A percentile compares a stretch with the other conserved stretches of the same genome.
These are phyloP conservation scores for Lacerta viridis DNA, from an alignment of 2,797 vertebrate genomes.

Conservation along the genomic window DNA sequence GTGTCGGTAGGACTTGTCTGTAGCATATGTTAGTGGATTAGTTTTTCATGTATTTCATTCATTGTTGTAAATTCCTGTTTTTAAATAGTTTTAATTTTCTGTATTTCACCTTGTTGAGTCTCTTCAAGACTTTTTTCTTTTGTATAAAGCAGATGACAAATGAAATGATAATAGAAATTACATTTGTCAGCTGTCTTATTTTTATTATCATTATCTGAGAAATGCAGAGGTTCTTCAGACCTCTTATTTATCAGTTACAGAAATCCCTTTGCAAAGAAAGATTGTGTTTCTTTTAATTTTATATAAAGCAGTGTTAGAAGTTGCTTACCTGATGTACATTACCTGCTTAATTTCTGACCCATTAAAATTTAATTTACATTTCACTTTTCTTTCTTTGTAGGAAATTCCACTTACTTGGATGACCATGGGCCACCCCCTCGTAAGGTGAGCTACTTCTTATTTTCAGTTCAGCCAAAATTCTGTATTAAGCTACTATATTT, in stretches of 20 bases:
- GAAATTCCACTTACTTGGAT: conserved; percentile 94
- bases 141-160: too few relatives aligned
- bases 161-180: too few relatives aligned
- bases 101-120: too few relatives aligned
- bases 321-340: neutral
- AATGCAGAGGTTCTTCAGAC: neutral
- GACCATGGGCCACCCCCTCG: conserved; percentile 89
- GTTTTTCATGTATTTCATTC: too few relatives aligned
- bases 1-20: too few relatives aligned
- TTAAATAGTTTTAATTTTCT: too few relatives aligned
- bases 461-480: neutral
- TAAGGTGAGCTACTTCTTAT: conserved; percentile 82
- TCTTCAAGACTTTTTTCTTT: too few relatives aligned
- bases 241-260: neutral
- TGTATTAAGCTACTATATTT: neutral
- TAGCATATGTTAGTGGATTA: too few relatives aligned
- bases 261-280: neutral
- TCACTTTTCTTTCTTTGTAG: conserved; percentile 77
- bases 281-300: neutral
- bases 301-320: neutral
- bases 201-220: too few relatives aligned
- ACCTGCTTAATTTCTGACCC: neutral
- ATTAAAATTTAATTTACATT: conserved; percentile 30
- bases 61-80: too few relatives aligned
- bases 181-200: too few relatives aligned